Evolutionary conservation across 2,888 invertebrate genomes (phyloP), one percentile per base, ranked within the genome.

Genomic region (Erynnis tages): DNA sequence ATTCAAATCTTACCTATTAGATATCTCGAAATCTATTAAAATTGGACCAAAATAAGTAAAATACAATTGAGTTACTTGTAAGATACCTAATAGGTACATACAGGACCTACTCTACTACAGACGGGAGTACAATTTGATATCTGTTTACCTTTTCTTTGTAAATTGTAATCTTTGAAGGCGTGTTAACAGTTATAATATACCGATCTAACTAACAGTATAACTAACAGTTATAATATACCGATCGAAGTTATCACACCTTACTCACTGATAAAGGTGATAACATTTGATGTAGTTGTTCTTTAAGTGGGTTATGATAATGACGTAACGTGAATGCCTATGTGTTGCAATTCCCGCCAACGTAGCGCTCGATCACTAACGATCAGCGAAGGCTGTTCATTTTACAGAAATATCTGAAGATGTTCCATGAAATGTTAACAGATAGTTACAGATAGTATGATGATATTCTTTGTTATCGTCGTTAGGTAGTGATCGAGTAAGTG

Each of bases 401-500:
- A 27, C 35, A 45, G 29, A 41, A 50, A 44, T 54, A 27, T 38
- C 25, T 11, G 43, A 23, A 29, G 49, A 46, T 41, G 40, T 46
- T 41, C 53, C 46, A 54, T 54, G 32, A 48, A 52, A 43, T 41
- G 27, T 48, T 60, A 53, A 53, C 57, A n/a, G n/a, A n/a, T n/a
- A n/a, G 54, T 57, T 53, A 55, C 54, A 59, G 54, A n/a, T 62
- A 59, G 57, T 66, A 67, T 62, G 59, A n/a, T 62, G 58, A 57
- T 66, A 67, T 62, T 59, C 58, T 72, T 73, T 52, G 45, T 73
- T 70, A 65, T 78, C 77, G 73, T 77, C 67, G 73, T 76, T 73
- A 76, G 71, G 60, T 69, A 60, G 75, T 71, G 71, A 72, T 73
- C 63, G 69, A 59, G 58, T 72, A 85, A 79, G 79, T 85, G 67